Conservation (phyloP, 2,113 vertebrate species). For the Hystrix brachyura region DNA sequence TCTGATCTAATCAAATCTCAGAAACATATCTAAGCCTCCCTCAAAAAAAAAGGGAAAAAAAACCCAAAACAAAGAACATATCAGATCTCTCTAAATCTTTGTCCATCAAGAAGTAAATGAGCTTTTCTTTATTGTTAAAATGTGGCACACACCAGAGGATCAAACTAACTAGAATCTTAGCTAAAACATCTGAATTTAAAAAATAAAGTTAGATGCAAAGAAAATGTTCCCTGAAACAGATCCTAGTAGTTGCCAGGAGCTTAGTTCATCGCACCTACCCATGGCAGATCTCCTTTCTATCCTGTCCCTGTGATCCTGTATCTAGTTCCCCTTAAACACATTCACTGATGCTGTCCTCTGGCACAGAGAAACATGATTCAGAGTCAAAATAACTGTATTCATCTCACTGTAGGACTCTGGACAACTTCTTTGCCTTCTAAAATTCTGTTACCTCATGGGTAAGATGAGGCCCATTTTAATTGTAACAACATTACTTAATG, state of each 20-base stretch:
- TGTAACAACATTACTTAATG: constrained; percentile 6
- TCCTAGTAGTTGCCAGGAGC: background rate
- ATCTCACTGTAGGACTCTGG: background rate
- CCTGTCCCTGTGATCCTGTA: background rate
- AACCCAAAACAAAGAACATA: background rate
- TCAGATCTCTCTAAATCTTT: constrained; percentile 24
- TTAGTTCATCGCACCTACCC: background rate
- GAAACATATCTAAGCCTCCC: background rate
- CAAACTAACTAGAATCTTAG: constrained; percentile 38
- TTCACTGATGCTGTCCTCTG: background rate
- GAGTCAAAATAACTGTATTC: background rate
- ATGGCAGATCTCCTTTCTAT: background rate
- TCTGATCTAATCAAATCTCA: constrained; percentile 48
- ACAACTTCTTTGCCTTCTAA: background rate
- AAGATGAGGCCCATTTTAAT: background rate
- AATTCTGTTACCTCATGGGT: background rate
- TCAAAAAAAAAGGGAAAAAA: background rate
- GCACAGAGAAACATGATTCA: background rate
- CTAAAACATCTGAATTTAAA: constrained; percentile 31
- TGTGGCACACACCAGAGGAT: background rate
- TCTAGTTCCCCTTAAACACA: background rate
- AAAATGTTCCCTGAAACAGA: constrained; percentile 40
- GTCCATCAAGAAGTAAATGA: constrained; percentile 50
- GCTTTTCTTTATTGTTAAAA: constrained; percentile 63
- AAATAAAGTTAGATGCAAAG: constrained; percentile 38